A percentile compares a stretch with the other conserved stretches of the same genome.
These are phyloP conservation scores for Panthera uncia DNA, from an alignment of 2,113 vertebrate species.

Conservation along the genomic window DNA sequence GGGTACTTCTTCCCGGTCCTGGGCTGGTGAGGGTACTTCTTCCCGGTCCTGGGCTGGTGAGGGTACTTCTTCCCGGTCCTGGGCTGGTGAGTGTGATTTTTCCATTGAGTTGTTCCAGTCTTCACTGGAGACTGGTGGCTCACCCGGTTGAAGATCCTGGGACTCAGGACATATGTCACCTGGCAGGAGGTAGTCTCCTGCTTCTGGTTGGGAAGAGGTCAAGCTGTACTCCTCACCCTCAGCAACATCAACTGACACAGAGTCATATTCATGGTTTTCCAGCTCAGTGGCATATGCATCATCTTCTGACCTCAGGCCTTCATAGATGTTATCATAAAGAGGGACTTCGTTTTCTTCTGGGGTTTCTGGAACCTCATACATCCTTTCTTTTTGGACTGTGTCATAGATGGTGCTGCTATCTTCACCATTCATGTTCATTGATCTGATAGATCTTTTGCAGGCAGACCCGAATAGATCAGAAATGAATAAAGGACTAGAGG, in stretches of 20 bases:
- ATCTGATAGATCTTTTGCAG: conserved; percentile 31
- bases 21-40: background rate
- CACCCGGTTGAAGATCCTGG: background rate
- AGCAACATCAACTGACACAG: conserved; percentile 32
- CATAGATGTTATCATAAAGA: background rate
- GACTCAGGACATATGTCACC: background rate
- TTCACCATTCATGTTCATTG: conserved; percentile 82
- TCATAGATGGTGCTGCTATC: conserved; percentile 59
- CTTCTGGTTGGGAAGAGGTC: conserved; percentile 60
- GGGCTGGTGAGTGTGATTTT: background rate
- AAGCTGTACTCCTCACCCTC: conserved; percentile 25
- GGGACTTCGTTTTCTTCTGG: background rate
- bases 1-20: background rate
- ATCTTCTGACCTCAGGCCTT: conserved; percentile 56
- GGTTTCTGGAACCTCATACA: conserved; percentile 32
- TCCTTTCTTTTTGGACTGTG: background rate
- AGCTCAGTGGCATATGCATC: conserved; percentile 49
- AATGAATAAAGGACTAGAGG: conserved; percentile 11
- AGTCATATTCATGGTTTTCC: conserved; percentile 60
- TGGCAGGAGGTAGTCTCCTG: conserved; percentile 49
- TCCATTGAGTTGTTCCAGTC: background rate
- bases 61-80: background rate
- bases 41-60: background rate
- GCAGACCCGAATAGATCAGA: background rate
- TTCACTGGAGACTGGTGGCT: background rate